These are phyloP conservation scores for Sepiola atlantica DNA, from an alignment of 2,888 invertebrate genomes.

Conservation along the genomic window DNA sequence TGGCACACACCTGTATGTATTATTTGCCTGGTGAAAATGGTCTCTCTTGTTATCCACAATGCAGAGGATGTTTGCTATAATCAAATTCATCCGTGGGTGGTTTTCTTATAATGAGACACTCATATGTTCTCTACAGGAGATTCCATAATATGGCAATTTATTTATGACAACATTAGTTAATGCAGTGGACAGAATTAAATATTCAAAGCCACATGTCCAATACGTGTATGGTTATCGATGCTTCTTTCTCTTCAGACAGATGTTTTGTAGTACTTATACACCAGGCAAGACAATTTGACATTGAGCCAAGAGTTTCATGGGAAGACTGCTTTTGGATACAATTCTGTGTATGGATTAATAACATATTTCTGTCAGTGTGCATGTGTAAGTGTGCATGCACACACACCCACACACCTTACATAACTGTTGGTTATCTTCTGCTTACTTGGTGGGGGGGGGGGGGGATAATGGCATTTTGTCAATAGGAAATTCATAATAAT, in stretches of 20 bases:
- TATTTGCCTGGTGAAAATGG: too few species aligned
- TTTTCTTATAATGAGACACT: too few species aligned
- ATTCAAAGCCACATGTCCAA: neutral
- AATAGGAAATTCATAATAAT: neutral
- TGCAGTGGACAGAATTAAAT: neutral
- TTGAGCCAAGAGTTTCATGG: neutral
- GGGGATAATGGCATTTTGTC: slow-evolving; percentile 41
- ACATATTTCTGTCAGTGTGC: neutral
- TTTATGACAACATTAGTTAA: neutral
- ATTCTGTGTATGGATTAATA: neutral
- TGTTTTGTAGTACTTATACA: neutral
- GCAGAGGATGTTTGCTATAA: too few species aligned
- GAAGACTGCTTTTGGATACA: neutral
- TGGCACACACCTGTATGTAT: too few species aligned
- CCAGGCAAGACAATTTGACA: neutral
- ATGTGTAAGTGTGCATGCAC: neutral
- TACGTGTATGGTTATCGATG: neutral
- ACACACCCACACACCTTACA: neutral
- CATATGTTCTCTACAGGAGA: neutral
- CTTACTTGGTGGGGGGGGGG: neutral
- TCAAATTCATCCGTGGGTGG: too few species aligned
- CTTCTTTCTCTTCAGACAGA: neutral
- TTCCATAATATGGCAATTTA: neutral
- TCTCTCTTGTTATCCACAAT: too few species aligned
- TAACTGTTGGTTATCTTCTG: slow-evolving; percentile 33